Percentiles rank a stretch among this genome's conserved stretches.
These are phyloP conservation scores for Crocodylus rhombifer DNA, from an alignment of 2,797 vertebrate species.

Conservation along the genomic window DNA sequence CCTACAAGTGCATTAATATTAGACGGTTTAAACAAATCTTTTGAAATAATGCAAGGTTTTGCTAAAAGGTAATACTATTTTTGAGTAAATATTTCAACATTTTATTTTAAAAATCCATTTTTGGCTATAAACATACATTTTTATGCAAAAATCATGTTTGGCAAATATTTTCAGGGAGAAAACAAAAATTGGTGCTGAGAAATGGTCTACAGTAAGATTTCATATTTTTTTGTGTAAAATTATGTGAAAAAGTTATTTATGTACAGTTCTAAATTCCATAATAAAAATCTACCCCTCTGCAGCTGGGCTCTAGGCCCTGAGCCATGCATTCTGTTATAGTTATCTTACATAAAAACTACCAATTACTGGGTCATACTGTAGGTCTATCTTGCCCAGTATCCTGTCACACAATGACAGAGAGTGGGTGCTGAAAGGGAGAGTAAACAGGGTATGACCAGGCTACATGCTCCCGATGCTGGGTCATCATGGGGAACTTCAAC, in stretches of 20 bases:
- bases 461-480: no score
- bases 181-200: neutral
- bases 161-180: conserved; percentile 7
- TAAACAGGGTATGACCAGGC: no score
- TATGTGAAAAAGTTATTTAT: neutral
- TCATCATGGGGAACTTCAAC: no score
- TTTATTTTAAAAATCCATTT: neutral
- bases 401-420: no score
- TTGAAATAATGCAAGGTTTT: neutral
- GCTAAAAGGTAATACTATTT: neutral
- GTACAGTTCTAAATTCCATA: neutral
- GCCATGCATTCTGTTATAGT: no score
- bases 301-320: no score
- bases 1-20: no score
- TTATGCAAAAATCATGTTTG: neutral
- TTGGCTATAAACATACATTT: neutral
- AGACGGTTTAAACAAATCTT: neutral
- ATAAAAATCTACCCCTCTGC: neutral
- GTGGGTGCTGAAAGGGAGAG: no score
- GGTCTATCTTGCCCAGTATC: no score
- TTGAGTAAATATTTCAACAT: neutral
- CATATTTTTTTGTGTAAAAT: neutral
- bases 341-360: no score
- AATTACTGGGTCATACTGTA: no score
- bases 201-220: neutral